Percentiles rank a stretch among this genome's conserved stretches.
phyloP scores from a whole-genome alignment of 2,113 vertebrate genomes.

The Ochotona princeps region DNA sequence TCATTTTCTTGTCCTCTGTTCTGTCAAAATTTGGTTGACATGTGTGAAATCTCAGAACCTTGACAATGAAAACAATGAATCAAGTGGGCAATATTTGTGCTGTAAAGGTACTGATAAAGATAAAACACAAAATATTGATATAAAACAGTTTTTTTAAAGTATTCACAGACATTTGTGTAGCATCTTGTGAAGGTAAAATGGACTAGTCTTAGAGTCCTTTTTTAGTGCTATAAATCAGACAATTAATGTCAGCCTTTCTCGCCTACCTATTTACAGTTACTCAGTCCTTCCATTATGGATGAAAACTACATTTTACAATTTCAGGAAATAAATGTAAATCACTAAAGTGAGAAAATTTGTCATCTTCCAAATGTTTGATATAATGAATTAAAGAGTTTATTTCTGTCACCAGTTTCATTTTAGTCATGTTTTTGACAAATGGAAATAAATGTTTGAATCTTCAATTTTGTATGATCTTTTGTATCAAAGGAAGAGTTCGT shows the following conservation, averaged over 20 bases:
- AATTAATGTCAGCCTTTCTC: neutral
- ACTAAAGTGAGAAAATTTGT: neutral
- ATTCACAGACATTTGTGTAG: neutral
- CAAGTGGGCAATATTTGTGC: too few species aligned
- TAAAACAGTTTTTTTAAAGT: neutral
- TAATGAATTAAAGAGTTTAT: neutral
- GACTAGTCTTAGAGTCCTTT: neutral
- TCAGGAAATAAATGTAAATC: constrained; percentile 37
- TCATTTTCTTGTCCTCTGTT: too few species aligned
- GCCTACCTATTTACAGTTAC: neutral
- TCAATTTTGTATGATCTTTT: constrained; percentile 46
- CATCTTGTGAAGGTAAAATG: neutral
- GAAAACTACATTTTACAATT: constrained; percentile 41
- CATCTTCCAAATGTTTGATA: neutral
- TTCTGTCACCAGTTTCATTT: constrained; percentile 45
- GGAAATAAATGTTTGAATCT: constrained; percentile 44
- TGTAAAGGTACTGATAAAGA: too few species aligned
- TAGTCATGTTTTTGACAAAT: constrained; percentile 49
- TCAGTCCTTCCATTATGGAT: neutral
- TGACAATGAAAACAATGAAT: too few species aligned
- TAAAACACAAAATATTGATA: neutral
- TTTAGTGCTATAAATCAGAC: neutral
- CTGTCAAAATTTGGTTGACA: too few species aligned
- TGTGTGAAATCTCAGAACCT: too few species aligned
- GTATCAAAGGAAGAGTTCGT: constrained; percentile 59